Percentiles rank a stretch among this genome's conserved stretches.
phyloP scores from a whole-genome alignment of 2,797 vertebrate genomes.

The Ctenochaetus hawaiiensis region DNA sequence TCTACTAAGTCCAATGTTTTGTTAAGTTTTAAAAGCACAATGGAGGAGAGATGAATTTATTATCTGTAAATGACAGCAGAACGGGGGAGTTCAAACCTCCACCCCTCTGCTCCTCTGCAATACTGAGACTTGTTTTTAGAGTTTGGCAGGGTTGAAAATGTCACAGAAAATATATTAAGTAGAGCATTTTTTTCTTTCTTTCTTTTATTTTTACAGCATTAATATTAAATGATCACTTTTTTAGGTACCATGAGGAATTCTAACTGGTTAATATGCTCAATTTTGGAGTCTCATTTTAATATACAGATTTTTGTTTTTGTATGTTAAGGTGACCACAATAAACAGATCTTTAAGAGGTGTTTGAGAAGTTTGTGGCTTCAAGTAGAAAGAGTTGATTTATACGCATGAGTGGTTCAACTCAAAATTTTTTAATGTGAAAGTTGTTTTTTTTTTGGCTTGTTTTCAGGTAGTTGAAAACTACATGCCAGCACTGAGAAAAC shows the following conservation, averaged over 20 bases:
- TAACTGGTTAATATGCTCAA: background rate
- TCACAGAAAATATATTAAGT: too few species aligned
- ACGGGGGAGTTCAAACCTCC: background rate
- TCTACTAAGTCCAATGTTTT: background rate
- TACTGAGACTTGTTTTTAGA: slow-evolving; percentile 10
- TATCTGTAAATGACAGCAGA: background rate
- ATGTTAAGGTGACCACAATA: background rate
- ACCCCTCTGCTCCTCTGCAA: background rate
- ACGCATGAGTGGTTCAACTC: too few species aligned
- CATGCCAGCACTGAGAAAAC: too few species aligned
- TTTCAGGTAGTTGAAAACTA: too few species aligned
- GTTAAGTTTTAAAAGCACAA: background rate
- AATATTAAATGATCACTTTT: background rate
- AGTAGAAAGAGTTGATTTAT: too few species aligned
- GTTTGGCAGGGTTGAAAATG: background rate
- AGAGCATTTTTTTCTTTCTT: too few species aligned
- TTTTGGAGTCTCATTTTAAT: background rate
- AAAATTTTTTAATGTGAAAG: too few species aligned
- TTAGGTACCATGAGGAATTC: background rate
- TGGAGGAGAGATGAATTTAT: background rate
- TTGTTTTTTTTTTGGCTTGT: too few species aligned
- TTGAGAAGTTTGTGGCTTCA: too few species aligned
- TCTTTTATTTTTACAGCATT: too few species aligned
- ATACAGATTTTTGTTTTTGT: background rate
- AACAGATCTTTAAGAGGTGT: background rate